A percentile compares a stretch with the other conserved stretches of the same genome.
Evolutionary conservation across 2,113 vertebrate genomes (phyloP).

Genomic region (Salminus brasiliensis): DNA sequence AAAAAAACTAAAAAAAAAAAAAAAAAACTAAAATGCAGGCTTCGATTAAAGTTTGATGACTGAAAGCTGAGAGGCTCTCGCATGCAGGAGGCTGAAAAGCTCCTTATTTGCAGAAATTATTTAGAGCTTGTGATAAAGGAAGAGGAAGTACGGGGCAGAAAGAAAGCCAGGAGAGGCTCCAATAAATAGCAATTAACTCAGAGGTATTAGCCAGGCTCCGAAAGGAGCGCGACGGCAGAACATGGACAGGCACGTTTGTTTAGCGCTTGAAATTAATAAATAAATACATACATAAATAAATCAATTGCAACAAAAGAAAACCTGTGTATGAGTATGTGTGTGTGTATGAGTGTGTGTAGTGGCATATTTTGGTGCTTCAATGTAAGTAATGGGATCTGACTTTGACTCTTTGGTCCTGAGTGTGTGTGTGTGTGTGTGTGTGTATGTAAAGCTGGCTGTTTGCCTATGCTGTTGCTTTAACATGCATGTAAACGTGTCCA

Average conservation of each 20-base stretch:
- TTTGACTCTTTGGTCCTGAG: background rate
- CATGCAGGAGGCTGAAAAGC: constrained; percentile 77
- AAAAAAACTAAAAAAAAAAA: constrained; percentile 88
- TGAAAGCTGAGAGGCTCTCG: constrained; percentile 87
- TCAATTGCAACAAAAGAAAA: background rate
- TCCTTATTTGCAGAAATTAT: constrained; percentile 93
- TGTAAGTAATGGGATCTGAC: background rate
- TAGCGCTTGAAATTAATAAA: background rate
- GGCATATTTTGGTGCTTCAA: background rate
- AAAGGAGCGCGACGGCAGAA: background rate
- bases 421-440: too few species aligned
- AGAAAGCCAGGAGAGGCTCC: constrained; percentile 59
- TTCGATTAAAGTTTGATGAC: constrained; percentile 99
- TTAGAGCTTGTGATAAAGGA: constrained; percentile 87
- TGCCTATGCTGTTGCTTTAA: background rate
- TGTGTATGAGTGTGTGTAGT: too few species aligned
- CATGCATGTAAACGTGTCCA: too few species aligned
- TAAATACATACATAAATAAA: background rate
- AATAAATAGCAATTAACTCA: constrained; percentile 75
- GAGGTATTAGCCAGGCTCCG: constrained; percentile 32
- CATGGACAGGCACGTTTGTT: background rate
- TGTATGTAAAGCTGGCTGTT: background rate
- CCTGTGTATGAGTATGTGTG: constrained; percentile 51
- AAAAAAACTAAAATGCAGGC: constrained; percentile 77
- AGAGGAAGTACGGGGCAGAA: constrained; percentile 55